These are phyloP conservation scores for Cotesia typhae DNA, from an alignment of 1,140 invertebrate genomes.

Conservation along the genomic window DNA sequence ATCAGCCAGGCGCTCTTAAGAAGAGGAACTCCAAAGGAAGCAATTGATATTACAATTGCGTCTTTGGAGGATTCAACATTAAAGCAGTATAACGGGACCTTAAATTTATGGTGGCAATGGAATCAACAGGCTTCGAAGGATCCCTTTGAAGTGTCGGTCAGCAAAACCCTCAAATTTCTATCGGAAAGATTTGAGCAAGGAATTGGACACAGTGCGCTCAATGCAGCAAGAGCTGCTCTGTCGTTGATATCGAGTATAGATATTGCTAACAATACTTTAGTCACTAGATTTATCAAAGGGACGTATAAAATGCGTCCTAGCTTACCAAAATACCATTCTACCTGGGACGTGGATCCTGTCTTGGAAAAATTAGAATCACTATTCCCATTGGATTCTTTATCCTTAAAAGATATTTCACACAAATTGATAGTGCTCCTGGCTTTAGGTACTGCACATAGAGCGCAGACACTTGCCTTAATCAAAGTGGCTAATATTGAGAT, in stretches of 20 bases:
- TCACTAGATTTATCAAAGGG: conserved; percentile 38
- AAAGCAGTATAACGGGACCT: conserved; percentile 47
- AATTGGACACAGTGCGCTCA: conserved; percentile 39
- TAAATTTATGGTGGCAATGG: conserved; percentile 50
- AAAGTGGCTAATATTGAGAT: conserved; percentile 37
- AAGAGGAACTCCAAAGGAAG: conserved; percentile 26
- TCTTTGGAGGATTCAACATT: conserved; percentile 47
- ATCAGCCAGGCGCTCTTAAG: conserved; percentile 36
- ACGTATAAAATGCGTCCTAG: conserved; percentile 38
- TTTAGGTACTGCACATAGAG: conserved; percentile 35
- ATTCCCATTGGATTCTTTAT: conserved; percentile 29
- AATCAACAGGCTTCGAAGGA: conserved; percentile 38
- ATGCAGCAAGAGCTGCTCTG: conserved; percentile 40
- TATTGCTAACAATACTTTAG: conserved; percentile 26
- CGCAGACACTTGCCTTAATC: conserved; percentile 40
- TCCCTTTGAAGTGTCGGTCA: conserved; percentile 32
- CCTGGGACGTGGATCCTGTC: conserved; percentile 42
- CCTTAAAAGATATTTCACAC: conserved; percentile 30
- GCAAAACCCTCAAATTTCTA: conserved; percentile 40
- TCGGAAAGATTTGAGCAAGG: conserved; percentile 41
- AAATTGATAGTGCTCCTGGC: conserved; percentile 39
- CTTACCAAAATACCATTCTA: conserved; percentile 41
- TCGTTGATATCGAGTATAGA: conserved; percentile 33
- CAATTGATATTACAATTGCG: conserved; percentile 43
- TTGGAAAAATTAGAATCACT: conserved; percentile 33